Conservation (phyloP, 2,888 invertebrate species). For the Drosophila meridionalis region DNA sequence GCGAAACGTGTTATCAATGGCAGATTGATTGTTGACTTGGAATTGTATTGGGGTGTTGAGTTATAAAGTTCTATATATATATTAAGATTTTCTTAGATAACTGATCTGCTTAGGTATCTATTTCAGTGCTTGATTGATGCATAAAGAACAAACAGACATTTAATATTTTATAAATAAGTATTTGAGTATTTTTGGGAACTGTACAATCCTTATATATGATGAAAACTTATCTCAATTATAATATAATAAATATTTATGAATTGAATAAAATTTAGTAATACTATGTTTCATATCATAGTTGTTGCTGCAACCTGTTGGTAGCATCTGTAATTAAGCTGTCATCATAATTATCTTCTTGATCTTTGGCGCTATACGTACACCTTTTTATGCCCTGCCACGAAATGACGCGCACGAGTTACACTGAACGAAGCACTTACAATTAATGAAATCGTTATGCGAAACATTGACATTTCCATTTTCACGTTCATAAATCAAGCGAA, state of each 20-base stretch:
- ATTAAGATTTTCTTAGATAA: neutral
- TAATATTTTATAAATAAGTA: neutral
- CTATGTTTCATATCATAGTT: neutral
- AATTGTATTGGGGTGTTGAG: neutral
- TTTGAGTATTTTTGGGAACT: neutral
- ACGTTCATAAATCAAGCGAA: conserved; percentile 80
- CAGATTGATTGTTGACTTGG: conserved; percentile 5
- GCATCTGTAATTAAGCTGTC: conserved; percentile 61
- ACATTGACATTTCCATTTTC: conserved; percentile 75
- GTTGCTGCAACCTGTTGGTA: conserved; percentile 15
- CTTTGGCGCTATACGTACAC: conserved; percentile 33
- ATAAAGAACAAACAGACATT: neutral
- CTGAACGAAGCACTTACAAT: conserved; percentile 60
- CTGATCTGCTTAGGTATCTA: neutral
- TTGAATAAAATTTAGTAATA: no score
- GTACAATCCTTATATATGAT: neutral
- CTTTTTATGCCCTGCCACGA: conserved; percentile 18
- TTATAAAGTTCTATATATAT: neutral
- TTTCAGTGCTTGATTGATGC: neutral
- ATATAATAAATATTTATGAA: neutral
- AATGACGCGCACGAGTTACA: conserved; percentile 44
- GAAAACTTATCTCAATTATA: accelerated
- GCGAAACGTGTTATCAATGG: conserved; percentile 5
- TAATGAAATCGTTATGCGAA: conserved; percentile 77
- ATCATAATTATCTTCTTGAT: conserved; percentile 50